phyloP scores from a whole-genome alignment of 1,140 invertebrate genomes.

The Zaprionus gabonicus region DNA sequence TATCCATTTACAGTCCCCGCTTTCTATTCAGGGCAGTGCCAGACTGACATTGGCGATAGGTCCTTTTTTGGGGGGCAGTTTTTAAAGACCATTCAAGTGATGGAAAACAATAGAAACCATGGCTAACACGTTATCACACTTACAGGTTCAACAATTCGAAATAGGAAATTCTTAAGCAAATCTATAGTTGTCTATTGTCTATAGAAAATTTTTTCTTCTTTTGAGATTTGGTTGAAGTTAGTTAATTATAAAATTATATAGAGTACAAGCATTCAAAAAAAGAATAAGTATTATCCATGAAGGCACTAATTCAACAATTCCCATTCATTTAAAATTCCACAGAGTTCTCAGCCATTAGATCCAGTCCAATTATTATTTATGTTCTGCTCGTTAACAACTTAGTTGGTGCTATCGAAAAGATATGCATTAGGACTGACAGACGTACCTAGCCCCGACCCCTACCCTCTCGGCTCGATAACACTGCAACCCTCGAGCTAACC shows the following conservation, averaged over 20 bases:
- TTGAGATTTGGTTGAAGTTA: no score
- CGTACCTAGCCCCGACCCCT: not conserved
- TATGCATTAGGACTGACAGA: slow-evolving; percentile 47
- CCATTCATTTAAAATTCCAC: not conserved
- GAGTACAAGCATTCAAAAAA: no score
- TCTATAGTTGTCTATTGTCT: no score
- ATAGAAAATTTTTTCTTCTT: no score
- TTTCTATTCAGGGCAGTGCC: not conserved
- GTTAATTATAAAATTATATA: no score
- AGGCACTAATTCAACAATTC: not conserved
- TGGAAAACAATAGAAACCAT: no score
- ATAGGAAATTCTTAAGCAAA: no score
- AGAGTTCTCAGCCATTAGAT: not conserved
- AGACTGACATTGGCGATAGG: not conserved
- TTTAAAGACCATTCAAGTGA: not conserved
- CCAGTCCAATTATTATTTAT: slow-evolving; percentile 47
- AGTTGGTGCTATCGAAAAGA: slow-evolving; percentile 53
- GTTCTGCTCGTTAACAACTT: slow-evolving; percentile 64
- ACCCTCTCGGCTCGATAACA: slow-evolving; percentile 16
- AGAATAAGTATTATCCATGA: no score
- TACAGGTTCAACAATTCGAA: no score
- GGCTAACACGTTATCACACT: no score
- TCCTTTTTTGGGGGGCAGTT: not conserved
- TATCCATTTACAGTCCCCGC: slow-evolving; percentile 24
- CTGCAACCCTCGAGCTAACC: slow-evolving; percentile 40